A percentile compares a stretch with the other conserved stretches of the same genome.
Conservation (phyloP, 2,888 invertebrate genomes). For the Troides aeacus region DNA sequence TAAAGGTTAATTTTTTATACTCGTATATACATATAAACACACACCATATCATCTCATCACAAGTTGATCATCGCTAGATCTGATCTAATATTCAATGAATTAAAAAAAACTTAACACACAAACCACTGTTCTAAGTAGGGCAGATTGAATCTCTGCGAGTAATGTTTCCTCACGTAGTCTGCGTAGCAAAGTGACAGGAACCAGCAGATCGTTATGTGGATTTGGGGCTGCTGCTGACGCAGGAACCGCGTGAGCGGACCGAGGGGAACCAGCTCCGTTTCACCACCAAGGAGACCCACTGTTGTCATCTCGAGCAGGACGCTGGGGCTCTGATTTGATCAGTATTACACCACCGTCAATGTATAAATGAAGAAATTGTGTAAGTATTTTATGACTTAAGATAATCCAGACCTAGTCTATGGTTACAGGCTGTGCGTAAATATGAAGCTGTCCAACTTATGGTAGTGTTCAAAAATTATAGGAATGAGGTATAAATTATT, state of each 20-base stretch:
- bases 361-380: background rate
- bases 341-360: background rate
- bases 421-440: background rate
- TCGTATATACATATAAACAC: background rate
- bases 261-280: slow-evolving; percentile 54
- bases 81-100: background rate
- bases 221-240: slow-evolving; percentile 69
- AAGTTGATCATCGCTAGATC: background rate
- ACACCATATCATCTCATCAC: no score
- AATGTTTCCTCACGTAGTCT: slow-evolving; percentile 70
- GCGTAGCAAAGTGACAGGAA: slow-evolving; percentile 73
- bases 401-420: background rate
- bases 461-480: no score
- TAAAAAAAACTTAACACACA: slow-evolving; percentile 33
- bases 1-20: no score
- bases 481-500: no score
- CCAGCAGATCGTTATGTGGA: slow-evolving; percentile 76
- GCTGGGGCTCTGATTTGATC: slow-evolving; percentile 57
- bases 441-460: background rate
- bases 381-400: background rate
- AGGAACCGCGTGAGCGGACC: slow-evolving; percentile 66
- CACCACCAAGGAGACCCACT: slow-evolving; percentile 59
- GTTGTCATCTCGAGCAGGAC: slow-evolving; percentile 71
- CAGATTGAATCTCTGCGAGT: slow-evolving; percentile 67
- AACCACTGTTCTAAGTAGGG: slow-evolving; percentile 75